Conservation (phyloP, 2,888 invertebrate species). For the Nephrotoma appendiculata region DNA sequence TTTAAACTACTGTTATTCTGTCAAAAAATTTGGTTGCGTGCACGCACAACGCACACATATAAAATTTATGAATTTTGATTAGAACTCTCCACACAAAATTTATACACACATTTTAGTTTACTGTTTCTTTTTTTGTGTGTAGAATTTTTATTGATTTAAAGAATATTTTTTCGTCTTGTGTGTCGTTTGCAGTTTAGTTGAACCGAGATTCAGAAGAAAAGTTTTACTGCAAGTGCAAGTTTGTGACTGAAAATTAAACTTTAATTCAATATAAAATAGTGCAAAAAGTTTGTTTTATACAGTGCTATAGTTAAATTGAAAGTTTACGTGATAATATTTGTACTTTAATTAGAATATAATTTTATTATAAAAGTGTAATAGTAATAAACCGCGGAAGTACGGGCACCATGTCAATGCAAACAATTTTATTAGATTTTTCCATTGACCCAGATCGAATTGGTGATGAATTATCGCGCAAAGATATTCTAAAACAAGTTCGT, state of each 20-base stretch:
- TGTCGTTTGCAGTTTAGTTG: not conserved
- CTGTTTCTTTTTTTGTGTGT: not conserved
- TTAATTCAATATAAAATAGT: not conserved
- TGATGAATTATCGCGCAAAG: slow-evolving; percentile 48
- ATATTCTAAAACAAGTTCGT: slow-evolving; percentile 50
- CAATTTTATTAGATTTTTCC: slow-evolving; percentile 64
- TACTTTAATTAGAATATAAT: not conserved
- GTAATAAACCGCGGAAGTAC: slow-evolving; percentile 7
- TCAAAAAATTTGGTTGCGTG: not conserved
- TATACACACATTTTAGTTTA: not conserved
- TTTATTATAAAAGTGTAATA: not conserved
- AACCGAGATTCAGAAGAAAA: not conserved
- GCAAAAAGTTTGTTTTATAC: not conserved
- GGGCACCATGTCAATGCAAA: slow-evolving; percentile 56
- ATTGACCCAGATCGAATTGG: slow-evolving; percentile 52
- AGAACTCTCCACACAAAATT: not conserved
- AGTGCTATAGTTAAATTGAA: not conserved
- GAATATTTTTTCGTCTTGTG: not conserved
- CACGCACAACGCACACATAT: not conserved
- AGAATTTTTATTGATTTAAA: not conserved
- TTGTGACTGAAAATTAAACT: not conserved
- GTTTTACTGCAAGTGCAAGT: not conserved
- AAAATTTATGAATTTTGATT: not conserved
- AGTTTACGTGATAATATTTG: not conserved
- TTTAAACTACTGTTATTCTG: not conserved